These are phyloP conservation scores for Acanthiza pusilla DNA, from an alignment of 2,797 vertebrate genomes.

Conservation along the genomic window DNA sequence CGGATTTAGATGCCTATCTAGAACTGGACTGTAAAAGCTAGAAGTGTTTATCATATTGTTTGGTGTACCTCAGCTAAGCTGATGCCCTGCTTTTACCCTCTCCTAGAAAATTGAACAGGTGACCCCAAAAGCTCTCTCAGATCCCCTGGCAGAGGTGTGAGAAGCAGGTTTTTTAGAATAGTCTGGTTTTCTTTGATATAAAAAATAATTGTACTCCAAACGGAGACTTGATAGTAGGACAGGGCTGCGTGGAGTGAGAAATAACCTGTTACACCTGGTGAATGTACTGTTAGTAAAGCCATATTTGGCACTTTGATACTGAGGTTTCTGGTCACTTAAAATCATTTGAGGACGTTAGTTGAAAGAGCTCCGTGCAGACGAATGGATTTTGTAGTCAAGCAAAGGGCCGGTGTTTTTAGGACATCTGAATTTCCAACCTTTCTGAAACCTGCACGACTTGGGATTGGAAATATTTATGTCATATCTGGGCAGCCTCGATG, in stretches of 20 bases:
- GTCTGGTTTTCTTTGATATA: background rate
- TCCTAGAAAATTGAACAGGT: background rate
- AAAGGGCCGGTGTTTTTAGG: background rate
- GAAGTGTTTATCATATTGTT: background rate
- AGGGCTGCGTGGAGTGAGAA: background rate
- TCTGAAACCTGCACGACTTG: rapidly evolving
- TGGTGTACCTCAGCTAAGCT: background rate
- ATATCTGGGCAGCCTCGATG: background rate
- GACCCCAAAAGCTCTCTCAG: background rate
- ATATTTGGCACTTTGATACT: background rate
- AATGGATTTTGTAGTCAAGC: background rate
- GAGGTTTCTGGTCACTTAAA: background rate
- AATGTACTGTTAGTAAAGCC: background rate
- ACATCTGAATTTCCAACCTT: background rate
- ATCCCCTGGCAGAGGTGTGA: background rate
- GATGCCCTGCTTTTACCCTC: background rate
- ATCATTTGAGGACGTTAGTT: rapidly evolving
- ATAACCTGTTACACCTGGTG: background rate
- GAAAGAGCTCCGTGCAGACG: background rate
- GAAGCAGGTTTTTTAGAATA: background rate
- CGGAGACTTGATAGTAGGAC: background rate
- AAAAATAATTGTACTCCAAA: background rate
- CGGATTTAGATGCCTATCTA: background rate
- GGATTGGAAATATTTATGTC: background rate
- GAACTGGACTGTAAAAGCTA: background rate